These are phyloP conservation scores for Salvelinus fontinalis DNA, from an alignment of 2,113 vertebrate species.

Conservation along the genomic window DNA sequence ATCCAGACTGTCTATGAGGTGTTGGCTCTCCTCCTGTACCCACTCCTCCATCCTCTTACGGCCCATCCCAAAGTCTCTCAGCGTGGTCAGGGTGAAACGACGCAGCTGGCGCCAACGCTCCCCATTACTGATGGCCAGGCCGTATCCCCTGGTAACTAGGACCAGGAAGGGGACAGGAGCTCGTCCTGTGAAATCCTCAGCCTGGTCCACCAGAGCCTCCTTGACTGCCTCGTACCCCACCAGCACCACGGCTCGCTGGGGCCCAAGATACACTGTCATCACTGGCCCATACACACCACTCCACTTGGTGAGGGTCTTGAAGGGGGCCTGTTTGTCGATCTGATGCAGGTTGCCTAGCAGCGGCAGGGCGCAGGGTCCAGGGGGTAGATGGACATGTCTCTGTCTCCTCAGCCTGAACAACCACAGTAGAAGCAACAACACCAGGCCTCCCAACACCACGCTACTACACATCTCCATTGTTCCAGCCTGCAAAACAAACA, in stretches of 20 bases:
- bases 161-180: conserved; percentile 43
- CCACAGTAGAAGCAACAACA: conserved; percentile 1
- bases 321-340: conserved; percentile 3
- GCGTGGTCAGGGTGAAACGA: conserved; percentile 69
- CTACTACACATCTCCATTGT: neutral
- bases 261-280: conserved; percentile 68
- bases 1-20: conserved; percentile 64
- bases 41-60: conserved; percentile 73
- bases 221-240: conserved; percentile 70
- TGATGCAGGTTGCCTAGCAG: conserved; percentile 5
- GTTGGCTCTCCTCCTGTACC: conserved; percentile 78
- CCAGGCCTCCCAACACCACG: conserved; percentile 5
- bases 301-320: neutral
- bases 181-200: conserved; percentile 70
- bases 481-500: neutral
- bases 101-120: conserved; percentile 71
- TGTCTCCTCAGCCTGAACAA: neutral
- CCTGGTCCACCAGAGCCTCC: conserved; percentile 71
- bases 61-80: conserved; percentile 79
- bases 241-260: conserved; percentile 61
- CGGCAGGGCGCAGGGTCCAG: conserved; percentile 3
- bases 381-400: neutral
- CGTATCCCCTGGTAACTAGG: conserved; percentile 53
- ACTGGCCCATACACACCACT: conserved; percentile 56
- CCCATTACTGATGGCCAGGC: conserved; percentile 68